phyloP scores from a whole-genome alignment of 2,797 vertebrate species.

The Darevskia nairensis region DNA sequence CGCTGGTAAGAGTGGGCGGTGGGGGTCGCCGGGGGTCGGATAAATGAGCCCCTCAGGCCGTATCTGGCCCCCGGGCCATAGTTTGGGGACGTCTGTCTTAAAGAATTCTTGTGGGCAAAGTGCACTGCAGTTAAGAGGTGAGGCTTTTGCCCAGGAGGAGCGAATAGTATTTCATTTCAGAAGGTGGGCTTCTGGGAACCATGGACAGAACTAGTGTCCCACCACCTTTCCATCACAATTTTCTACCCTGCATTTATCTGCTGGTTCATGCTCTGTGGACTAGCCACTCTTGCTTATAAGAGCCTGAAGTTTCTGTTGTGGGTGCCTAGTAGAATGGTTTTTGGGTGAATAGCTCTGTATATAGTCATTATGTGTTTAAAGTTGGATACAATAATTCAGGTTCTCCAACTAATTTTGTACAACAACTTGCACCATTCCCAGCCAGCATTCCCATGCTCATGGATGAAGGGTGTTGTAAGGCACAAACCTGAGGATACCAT shows the following conservation, averaged over 20 bases:
- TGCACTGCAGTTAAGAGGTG: background rate
- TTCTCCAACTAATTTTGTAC: no score
- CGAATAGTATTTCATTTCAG: background rate
- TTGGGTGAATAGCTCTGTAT: background rate
- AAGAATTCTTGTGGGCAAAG: background rate
- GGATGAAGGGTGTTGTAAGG: no score
- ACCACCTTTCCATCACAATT: background rate
- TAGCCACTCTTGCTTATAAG: background rate
- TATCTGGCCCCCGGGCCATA: no score
- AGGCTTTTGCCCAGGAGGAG: background rate
- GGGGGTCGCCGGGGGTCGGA: no score
- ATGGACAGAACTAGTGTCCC: background rate
- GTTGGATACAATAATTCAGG: background rate
- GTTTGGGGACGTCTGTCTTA: background rate
- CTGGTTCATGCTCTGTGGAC: background rate
- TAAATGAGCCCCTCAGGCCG: no score
- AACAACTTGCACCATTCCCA: no score
- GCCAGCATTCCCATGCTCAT: no score
- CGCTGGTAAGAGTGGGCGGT: no score
- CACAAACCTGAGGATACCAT: no score
- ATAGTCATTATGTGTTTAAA: background rate
- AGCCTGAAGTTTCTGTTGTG: no score
- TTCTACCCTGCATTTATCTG: background rate
- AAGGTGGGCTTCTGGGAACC: background rate
- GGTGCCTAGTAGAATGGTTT: background rate